These are phyloP conservation scores for Sceloporus tristichus DNA, from an alignment of 2,113 vertebrate genomes.

Conservation along the genomic window DNA sequence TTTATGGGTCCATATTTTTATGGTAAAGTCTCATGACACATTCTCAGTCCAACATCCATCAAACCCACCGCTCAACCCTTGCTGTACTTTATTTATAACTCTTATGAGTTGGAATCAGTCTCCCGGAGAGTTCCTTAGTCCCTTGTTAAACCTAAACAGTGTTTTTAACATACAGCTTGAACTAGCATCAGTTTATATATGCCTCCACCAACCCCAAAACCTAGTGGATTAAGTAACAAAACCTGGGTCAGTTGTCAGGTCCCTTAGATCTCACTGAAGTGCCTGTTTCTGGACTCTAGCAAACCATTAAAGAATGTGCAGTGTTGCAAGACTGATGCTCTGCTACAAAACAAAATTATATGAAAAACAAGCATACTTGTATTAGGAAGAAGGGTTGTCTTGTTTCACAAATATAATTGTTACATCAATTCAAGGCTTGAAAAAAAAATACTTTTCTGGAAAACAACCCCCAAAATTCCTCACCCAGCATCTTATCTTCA, in stretches of 20 bases:
- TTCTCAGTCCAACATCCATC: slow-evolving; percentile 53
- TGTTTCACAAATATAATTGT: neutral
- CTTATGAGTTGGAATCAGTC: slow-evolving; percentile 56
- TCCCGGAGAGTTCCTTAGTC: slow-evolving; percentile 37
- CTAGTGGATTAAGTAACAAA: too few species aligned
- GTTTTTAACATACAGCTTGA: slow-evolving; percentile 55
- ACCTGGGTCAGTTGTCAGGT: neutral
- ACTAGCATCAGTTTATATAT: slow-evolving; percentile 44
- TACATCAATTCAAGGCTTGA: neutral
- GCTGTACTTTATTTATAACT: slow-evolving; percentile 60
- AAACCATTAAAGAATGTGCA: too few species aligned
- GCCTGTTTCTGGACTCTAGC: too few species aligned
- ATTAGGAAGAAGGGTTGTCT: neutral
- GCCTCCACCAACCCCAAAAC: neutral
- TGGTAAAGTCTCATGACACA: slow-evolving; percentile 57
- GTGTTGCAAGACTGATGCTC: too few species aligned
- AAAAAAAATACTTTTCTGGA: too few species aligned
- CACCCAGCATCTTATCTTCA: neutral
- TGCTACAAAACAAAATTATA: too few species aligned
- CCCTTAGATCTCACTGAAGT: neutral
- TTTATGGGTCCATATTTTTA: slow-evolving; percentile 66
- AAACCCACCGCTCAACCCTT: slow-evolving; percentile 47
- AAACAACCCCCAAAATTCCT: too few species aligned
- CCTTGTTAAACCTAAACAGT: slow-evolving; percentile 52
- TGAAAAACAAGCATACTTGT: neutral